Conservation (phyloP, 2,888 invertebrate genomes). For the Thereva unica region DNA sequence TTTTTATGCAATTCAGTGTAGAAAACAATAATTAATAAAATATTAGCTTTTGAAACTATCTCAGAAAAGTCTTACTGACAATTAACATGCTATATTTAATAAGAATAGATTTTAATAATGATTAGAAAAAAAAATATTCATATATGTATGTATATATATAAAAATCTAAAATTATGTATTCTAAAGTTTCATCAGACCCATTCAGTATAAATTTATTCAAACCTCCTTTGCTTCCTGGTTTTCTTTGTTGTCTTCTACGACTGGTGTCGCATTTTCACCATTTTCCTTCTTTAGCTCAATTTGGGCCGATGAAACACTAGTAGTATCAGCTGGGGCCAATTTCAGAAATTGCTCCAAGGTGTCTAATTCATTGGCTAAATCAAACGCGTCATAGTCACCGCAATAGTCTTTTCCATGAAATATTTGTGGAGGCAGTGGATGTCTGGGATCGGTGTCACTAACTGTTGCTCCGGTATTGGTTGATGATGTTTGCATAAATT, state of each 20-base stretch:
- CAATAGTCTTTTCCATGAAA: constrained; percentile 86
- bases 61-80: too few species aligned
- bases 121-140: too few species aligned
- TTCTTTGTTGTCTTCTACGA: constrained; percentile 48
- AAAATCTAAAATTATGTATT: too few species aligned
- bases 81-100: too few species aligned
- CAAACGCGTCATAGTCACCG: constrained; percentile 93
- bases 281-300: constrained; percentile 52
- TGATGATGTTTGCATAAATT: constrained; percentile 89
- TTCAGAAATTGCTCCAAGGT: constrained; percentile 86
- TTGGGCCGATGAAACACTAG: constrained; percentile 59
- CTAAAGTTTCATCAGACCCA: too few species aligned
- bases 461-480: constrained; percentile 75
- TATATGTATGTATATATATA: too few species aligned
- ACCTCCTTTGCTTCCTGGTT: constrained; percentile 48
- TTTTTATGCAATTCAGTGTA: too few species aligned
- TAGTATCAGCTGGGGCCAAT: constrained; percentile 64
- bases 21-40: too few species aligned
- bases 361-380: constrained; percentile 88
- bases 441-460: constrained; percentile 73
- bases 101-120: too few species aligned
- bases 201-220: constrained; percentile 43
- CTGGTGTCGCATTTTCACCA: constrained; percentile 50
- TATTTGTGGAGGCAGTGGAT: constrained; percentile 90
- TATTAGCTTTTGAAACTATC: too few species aligned